Evolutionary conservation across 2,113 vertebrate species (phyloP).

Genomic region (Scopus umbretta): DNA sequence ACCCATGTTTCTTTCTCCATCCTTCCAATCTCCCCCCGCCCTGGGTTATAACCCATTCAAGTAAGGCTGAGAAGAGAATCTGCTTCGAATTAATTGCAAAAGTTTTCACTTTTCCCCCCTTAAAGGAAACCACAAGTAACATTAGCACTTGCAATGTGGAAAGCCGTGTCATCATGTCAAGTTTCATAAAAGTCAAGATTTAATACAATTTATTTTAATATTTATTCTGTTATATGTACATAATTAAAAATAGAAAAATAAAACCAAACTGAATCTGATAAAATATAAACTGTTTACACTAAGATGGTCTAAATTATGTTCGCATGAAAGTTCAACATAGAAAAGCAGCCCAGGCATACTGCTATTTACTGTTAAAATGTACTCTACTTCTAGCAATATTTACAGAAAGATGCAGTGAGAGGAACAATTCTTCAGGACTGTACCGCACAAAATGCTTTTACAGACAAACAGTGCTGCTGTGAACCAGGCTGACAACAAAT

Average conservation of each 20-base stretch:
- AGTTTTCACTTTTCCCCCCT: not conserved
- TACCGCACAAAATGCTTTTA: constrained; percentile 24
- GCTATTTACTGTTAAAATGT: constrained; percentile 26
- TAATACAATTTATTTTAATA: constrained; percentile 66
- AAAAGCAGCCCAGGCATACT: constrained; percentile 11
- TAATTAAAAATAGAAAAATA: constrained; percentile 82
- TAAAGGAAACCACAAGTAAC: not conserved
- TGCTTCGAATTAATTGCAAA: not conserved
- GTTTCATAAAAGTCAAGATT: constrained; percentile 10
- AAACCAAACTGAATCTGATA: constrained; percentile 76
- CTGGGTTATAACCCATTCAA: not conserved
- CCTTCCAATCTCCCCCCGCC: not conserved
- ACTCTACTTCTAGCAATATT: constrained; percentile 34
- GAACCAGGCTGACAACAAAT: constrained; percentile 8
- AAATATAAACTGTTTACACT: constrained; percentile 75
- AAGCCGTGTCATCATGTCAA: not conserved
- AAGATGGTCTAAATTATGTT: constrained; percentile 48
- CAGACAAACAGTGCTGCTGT: constrained; percentile 41
- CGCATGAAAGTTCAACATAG: constrained; percentile 26
- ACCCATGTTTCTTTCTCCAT: rapidly evolving
- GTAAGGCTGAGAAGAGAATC: not conserved
- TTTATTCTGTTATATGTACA: constrained; percentile 75
- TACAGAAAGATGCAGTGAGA: constrained; percentile 29
- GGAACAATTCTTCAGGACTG: not conserved
- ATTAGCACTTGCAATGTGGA: not conserved